A percentile compares a stretch with the other conserved stretches of the same genome.
Evolutionary conservation across 1,140 invertebrate genomes (phyloP).

Genomic region (Sinonovacula constricta): DNA sequence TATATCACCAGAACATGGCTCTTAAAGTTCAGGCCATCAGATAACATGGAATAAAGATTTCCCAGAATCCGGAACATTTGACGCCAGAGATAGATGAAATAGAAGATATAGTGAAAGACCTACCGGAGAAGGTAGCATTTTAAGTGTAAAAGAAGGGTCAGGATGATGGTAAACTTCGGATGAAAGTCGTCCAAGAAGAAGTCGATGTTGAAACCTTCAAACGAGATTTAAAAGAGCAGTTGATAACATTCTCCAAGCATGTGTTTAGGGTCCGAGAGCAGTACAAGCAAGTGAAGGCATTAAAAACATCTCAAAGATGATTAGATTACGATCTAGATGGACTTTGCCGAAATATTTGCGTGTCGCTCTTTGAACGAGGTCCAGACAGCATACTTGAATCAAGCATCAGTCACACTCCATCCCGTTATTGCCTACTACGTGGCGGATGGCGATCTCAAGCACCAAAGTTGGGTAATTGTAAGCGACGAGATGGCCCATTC

Average conservation of each 20-base stretch:
- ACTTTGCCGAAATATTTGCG: slow-evolving; percentile 53
- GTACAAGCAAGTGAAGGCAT: slow-evolving; percentile 6
- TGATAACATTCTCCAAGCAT: background rate
- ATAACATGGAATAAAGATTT: slow-evolving; percentile 8
- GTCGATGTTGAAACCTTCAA: background rate
- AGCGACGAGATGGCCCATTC: slow-evolving; percentile 17
- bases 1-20: slow-evolving; percentile 50
- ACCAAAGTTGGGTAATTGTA: slow-evolving; percentile 46
- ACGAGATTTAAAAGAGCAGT: background rate
- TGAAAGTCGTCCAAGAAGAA: slow-evolving; percentile 9
- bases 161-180: slow-evolving; percentile 1
- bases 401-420: slow-evolving; percentile 42
- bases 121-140: background rate
- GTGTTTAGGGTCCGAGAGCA: slow-evolving; percentile 10
- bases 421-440: slow-evolving; percentile 36
- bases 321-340: slow-evolving; percentile 45
- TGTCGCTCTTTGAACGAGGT: slow-evolving; percentile 43
- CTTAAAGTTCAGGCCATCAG: slow-evolving; percentile 4
- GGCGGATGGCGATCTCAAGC: background rate
- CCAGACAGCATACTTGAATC: slow-evolving; percentile 49
- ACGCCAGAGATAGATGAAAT: background rate
- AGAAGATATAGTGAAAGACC: background rate
- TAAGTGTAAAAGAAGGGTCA: slow-evolving; percentile 1
- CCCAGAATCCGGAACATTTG: slow-evolving; percentile 32
- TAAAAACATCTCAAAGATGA: slow-evolving; percentile 35